phyloP scores from a whole-genome alignment of 2,797 vertebrate species.

The Premnoplex brunnescens region DNA sequence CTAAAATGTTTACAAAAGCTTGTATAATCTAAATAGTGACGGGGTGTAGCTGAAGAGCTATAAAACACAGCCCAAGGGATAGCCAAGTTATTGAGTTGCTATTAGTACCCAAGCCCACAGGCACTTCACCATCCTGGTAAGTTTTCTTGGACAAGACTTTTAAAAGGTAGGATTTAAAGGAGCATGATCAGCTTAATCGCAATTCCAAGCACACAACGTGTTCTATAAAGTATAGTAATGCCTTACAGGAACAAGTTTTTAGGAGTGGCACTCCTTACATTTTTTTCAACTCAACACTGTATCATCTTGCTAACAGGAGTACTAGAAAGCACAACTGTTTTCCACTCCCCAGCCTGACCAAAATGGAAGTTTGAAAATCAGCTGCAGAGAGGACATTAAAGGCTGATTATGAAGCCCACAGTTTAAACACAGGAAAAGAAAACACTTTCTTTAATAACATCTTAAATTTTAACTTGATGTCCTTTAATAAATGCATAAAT shows the following conservation, averaged over 20 bases:
- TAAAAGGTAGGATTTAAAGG: constrained; percentile 59
- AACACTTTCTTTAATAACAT: background rate
- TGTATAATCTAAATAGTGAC: constrained; percentile 55
- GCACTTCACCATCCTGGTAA: constrained; percentile 52
- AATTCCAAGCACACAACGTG: constrained; percentile 44
- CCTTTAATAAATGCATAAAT: background rate
- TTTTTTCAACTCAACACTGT: constrained; percentile 21
- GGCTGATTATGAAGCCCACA: background rate
- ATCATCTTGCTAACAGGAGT: constrained; percentile 36
- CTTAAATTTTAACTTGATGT: constrained; percentile 22
- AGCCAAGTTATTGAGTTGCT: constrained; percentile 63
- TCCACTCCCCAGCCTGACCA: background rate
- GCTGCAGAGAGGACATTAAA: background rate
- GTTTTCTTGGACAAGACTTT: constrained; percentile 55
- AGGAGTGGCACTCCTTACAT: constrained; percentile 4
- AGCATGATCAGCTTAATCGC: background rate
- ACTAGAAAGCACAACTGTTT: background rate
- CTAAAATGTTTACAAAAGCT: constrained; percentile 68
- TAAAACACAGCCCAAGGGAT: constrained; percentile 60
- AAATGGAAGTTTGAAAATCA: constrained; percentile 30
- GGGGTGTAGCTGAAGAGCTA: constrained; percentile 45
- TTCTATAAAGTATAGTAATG: constrained; percentile 58
- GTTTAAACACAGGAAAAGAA: constrained; percentile 21
- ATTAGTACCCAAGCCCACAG: constrained; percentile 55
- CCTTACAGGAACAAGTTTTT: constrained; percentile 30